Conservation (phyloP, 2,113 vertebrate genomes). For the Bubalus kerabau region DNA sequence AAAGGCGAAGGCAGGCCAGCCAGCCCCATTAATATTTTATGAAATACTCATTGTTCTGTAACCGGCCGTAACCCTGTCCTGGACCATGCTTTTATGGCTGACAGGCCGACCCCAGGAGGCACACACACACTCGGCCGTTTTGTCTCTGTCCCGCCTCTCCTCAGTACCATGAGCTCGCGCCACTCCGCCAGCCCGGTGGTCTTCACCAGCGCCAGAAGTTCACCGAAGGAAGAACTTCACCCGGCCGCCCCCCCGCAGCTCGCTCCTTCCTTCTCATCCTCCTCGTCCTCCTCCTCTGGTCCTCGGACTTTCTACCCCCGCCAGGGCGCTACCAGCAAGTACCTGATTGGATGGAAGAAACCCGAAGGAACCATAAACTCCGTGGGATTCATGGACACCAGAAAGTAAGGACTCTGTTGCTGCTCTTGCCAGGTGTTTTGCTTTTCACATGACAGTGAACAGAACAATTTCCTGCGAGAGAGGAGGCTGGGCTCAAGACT, state of each 20-base stretch:
- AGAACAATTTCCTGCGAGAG: not conserved
- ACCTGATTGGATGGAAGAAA: constrained; percentile 99
- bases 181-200: constrained; percentile 90
- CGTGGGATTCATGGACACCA: constrained; percentile 97
- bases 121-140: not conserved
- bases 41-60: not conserved
- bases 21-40: not conserved
- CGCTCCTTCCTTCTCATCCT: constrained; percentile 86
- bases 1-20: not conserved
- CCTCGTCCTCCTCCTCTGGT: constrained; percentile 90
- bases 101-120: not conserved
- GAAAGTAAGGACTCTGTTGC: constrained; percentile 89
- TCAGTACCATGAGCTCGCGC: constrained; percentile 86
- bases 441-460: not conserved
- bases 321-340: constrained; percentile 99
- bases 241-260: constrained; percentile 87
- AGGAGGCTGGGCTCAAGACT: not conserved
- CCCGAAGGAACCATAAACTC: constrained; percentile 99
- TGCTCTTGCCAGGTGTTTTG: constrained; percentile 53
- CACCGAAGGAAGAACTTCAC: constrained; percentile 93
- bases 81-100: not conserved
- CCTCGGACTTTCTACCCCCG: constrained; percentile 98
- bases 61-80: not conserved
- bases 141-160: constrained; percentile 74
- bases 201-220: constrained; percentile 88